Evolutionary conservation across 2,888 invertebrate species (phyloP).

Genomic region (Lucinisca nassula): DNA sequence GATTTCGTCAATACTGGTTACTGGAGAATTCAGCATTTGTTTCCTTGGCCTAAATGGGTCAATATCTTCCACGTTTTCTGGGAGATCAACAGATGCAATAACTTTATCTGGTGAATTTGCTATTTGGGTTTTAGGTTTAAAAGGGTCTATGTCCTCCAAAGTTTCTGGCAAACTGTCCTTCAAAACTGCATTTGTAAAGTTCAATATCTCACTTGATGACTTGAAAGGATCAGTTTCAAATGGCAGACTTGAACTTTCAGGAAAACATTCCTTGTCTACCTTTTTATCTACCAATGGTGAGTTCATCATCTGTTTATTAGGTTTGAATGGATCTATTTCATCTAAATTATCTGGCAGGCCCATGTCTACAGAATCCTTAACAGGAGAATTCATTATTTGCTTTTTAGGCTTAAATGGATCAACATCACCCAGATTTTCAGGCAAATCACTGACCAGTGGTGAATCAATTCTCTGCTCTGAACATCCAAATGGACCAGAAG

Average conservation of each 20-base stretch:
- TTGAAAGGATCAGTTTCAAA: conserved; percentile 5
- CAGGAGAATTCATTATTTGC: conserved; percentile 46
- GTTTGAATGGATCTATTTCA: conserved; percentile 55
- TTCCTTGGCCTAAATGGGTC: conserved; percentile 48
- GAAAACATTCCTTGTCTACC: not conserved
- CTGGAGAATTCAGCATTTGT: conserved; percentile 34
- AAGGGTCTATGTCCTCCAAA: conserved; percentile 33
- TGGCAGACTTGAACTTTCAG: not conserved
- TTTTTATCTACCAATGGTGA: not conserved
- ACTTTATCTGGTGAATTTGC: conserved; percentile 43
- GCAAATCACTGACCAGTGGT: not conserved
- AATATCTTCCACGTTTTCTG: conserved; percentile 17
- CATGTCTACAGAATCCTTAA: not conserved
- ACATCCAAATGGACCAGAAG: conserved; percentile 23
- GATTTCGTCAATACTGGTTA: not conserved
- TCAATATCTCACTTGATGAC: conserved; percentile 22
- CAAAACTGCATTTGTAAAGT: conserved; percentile 18
- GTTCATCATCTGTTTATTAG: conserved; percentile 13
- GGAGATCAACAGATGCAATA: not conserved
- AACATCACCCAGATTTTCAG: not conserved
- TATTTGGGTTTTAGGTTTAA: conserved; percentile 52
- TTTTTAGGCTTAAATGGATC: conserved; percentile 35
- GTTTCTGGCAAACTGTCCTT: not conserved
- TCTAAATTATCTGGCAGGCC: conserved; percentile 29
- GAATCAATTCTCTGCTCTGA: conserved; percentile 25